A percentile compares a stretch with the other conserved stretches of the same genome.
Conservation (phyloP, 2,797 vertebrate species). For the Falco novaeseelandiae region DNA sequence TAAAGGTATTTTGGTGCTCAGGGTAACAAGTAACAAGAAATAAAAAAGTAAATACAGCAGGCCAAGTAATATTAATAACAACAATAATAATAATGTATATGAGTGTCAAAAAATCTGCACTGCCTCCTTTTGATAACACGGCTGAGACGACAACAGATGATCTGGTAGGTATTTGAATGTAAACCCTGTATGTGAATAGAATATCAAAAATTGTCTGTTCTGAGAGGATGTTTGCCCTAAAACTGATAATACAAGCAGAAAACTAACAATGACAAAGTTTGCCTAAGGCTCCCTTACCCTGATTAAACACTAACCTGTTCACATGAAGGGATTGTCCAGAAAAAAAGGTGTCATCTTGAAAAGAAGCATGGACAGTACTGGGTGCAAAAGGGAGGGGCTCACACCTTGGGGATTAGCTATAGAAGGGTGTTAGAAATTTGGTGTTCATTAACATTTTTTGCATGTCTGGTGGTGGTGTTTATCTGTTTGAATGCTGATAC, state of each 20-base stretch:
- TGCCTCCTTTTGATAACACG: background rate
- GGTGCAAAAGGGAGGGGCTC: background rate
- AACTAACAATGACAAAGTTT: background rate
- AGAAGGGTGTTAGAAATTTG: background rate
- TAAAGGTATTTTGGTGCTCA: background rate
- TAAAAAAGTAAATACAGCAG: background rate
- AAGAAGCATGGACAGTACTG: background rate
- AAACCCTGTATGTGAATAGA: background rate
- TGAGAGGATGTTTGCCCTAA: background rate
- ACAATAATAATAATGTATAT: background rate
- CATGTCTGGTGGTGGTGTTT: background rate
- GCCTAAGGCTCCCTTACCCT: background rate
- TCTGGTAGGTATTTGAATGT: background rate
- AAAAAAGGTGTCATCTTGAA: background rate
- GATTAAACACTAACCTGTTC: background rate
- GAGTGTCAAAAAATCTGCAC: background rate
- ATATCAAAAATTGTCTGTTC: background rate
- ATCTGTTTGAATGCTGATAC: background rate
- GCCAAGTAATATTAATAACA: background rate
- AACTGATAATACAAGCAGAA: background rate
- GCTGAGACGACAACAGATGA: background rate
- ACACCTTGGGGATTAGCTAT: background rate
- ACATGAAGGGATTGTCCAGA: background rate
- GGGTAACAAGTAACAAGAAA: background rate
- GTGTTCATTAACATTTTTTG: background rate